Evolutionary conservation across 2,797 vertebrate genomes (phyloP), one percentile per base, ranked within the genome.

Genomic region (Hippoglossus hippoglossus): DNA sequence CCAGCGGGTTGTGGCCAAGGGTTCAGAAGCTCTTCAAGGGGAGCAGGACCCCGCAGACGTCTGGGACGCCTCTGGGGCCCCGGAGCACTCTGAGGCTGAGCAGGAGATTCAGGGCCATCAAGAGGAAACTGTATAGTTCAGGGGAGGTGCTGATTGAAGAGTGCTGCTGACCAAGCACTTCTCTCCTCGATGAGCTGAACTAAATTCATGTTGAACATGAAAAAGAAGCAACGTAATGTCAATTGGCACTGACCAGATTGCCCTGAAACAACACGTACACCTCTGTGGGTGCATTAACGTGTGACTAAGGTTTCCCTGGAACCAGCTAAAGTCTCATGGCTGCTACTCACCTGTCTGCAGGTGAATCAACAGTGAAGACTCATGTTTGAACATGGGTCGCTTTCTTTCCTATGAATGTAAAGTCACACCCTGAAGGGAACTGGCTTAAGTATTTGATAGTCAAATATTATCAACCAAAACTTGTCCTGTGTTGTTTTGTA

Each of bases 101-200:
- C 67, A 89, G 93, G 0, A 93, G 96, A 80, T 99, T 99, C 88
- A 95, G 95, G 70, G 96, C 96, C 36, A 96, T 97, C 60, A 99
- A 97, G 86, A 97, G 95, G 80, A 98, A 98, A 89, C 93, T 98
- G 67, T 98, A 99, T 82, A 96, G 96, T 89, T 97, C 97, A 0
- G 96, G 95, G 70, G 97, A 96, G 89, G 92, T 97, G 82, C 94
- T 97, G 53, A 93, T 99, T 0, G 97, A 98, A 51, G 97, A 98
- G 86, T 97, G 97, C 88, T 97, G 93, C 95, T 16, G 79, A 82
- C 53, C 7, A 41, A 70, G 15, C 22, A 1, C 70, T 44, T 16
- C 16, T 22, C 8, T 25, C 31, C 15, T 46, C 4, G 22, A 73
- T 28, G 46, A 69, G n/a, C 19, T 52, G 16, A 50, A 59, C 31